phyloP scores from a whole-genome alignment of 2,797 vertebrate genomes.

The Prunella strophiata region DNA sequence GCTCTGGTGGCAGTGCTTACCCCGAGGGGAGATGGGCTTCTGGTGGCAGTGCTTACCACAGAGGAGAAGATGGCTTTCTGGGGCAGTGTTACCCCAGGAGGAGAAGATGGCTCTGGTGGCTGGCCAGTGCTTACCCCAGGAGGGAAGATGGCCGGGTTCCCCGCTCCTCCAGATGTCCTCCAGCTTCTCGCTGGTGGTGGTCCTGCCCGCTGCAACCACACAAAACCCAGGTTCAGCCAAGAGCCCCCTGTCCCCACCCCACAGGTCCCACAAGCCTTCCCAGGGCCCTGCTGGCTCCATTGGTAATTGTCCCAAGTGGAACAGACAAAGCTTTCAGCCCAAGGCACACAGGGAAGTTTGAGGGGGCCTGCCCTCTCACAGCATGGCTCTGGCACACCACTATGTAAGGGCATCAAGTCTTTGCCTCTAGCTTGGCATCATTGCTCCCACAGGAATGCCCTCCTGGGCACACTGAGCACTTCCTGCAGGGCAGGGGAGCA shows the following conservation, averaged over 20 bases:
- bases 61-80: too few relatives aligned
- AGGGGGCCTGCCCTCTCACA: background rate
- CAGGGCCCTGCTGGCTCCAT: too few relatives aligned
- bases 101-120: too few relatives aligned
- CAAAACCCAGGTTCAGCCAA: background rate
- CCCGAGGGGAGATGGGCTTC: too few relatives aligned
- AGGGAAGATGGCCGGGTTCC: conserved; percentile 95
- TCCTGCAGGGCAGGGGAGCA: background rate
- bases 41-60: too few relatives aligned
- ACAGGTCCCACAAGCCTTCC: rapidly evolving
- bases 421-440: background rate
- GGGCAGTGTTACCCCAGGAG: too few relatives aligned
- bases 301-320: background rate
- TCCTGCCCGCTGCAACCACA: conserved; percentile 86
- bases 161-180: conserved; percentile 97
- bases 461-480: background rate
- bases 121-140: too few relatives aligned
- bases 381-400: background rate
- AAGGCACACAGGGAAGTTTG: rapidly evolving
- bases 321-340: background rate
- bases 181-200: conserved; percentile 94
- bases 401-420: background rate
- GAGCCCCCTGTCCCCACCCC: background rate
- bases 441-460: background rate
- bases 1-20: too few relatives aligned